These are phyloP conservation scores for Scopus umbretta DNA, from an alignment of 2,113 vertebrate genomes.

Conservation along the genomic window DNA sequence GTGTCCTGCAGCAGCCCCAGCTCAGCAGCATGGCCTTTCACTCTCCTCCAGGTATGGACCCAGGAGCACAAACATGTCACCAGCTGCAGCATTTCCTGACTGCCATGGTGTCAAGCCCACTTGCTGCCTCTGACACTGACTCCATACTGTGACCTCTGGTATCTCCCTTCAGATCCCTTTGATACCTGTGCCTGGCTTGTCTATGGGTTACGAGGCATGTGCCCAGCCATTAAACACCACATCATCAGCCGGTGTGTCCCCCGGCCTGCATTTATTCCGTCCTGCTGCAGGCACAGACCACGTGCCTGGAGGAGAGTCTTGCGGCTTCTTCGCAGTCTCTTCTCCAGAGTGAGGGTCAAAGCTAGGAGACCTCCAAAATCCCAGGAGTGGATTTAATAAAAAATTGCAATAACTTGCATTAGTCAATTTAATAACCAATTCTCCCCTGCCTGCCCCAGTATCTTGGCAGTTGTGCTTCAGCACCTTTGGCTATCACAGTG, in stretches of 20 bases:
- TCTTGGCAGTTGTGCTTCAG: not conserved
- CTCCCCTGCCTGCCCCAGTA: not conserved
- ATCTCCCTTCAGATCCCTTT: not conserved
- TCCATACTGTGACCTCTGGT: not conserved
- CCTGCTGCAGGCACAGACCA: not conserved
- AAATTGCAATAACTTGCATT: not conserved
- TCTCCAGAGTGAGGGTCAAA: not conserved
- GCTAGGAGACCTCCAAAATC: not conserved
- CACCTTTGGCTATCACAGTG: not conserved
- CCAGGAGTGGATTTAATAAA: not conserved
- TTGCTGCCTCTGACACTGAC: not conserved
- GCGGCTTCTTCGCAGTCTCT: not conserved
- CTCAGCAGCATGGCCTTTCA: not conserved
- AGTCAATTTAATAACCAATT: not conserved
- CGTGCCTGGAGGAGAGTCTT: fast-evolving
- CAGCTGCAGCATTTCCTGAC: not conserved
- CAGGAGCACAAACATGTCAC: slow-evolving; percentile 38
- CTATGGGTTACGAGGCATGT: fast-evolving
- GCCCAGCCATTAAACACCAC: not conserved
- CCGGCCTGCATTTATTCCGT: not conserved
- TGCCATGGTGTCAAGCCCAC: not conserved
- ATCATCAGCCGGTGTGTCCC: too few relatives aligned
- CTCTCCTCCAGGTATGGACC: not conserved
- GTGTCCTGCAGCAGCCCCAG: not conserved
- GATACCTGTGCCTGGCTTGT: too few relatives aligned